These are phyloP conservation scores for Leptodactylus fuscus DNA, from an alignment of 2,113 vertebrate species.

Conservation along the genomic window DNA sequence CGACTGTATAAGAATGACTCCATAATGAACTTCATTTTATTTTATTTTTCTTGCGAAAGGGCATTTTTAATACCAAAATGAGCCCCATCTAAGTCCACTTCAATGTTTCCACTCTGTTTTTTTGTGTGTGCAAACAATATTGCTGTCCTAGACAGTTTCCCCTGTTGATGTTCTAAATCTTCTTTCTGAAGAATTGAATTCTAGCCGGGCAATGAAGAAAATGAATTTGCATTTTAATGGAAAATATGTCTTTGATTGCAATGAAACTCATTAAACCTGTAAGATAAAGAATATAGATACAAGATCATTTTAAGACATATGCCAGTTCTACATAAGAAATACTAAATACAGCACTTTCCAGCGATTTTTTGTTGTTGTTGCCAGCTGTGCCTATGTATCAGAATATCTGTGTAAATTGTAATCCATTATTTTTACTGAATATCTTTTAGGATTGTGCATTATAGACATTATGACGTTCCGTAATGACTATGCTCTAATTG, in stretches of 20 bases:
- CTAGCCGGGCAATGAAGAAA: slow-evolving; percentile 53
- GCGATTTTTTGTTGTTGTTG: slow-evolving; percentile 7
- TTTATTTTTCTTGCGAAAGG: slow-evolving; percentile 60
- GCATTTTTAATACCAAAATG: slow-evolving; percentile 58
- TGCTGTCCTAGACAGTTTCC: slow-evolving; percentile 59
- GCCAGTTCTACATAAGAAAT: slow-evolving; percentile 35
- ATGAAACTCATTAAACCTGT: slow-evolving; percentile 59
- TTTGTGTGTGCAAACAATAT: slow-evolving; percentile 54
- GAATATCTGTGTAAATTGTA: slow-evolving; percentile 20
- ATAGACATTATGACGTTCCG: background rate
- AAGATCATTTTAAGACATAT: slow-evolving; percentile 52
- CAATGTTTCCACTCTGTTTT: slow-evolving; percentile 59
- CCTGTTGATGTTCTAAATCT: slow-evolving; percentile 51
- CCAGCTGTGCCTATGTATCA: slow-evolving; percentile 31
- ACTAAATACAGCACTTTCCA: slow-evolving; percentile 25
- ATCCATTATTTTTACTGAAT: slow-evolving; percentile 18
- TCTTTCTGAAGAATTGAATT: slow-evolving; percentile 52
- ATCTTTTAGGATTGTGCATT: background rate
- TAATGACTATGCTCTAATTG: background rate
- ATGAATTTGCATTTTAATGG: slow-evolving; percentile 59
- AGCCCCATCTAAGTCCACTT: slow-evolving; percentile 51
- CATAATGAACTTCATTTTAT: background rate
- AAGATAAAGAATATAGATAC: slow-evolving; percentile 58
- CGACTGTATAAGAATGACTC: background rate
- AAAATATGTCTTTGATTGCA: slow-evolving; percentile 62